phyloP scores from a whole-genome alignment of 2,888 invertebrate genomes.

The Pristionchus exspectatus region DNA sequence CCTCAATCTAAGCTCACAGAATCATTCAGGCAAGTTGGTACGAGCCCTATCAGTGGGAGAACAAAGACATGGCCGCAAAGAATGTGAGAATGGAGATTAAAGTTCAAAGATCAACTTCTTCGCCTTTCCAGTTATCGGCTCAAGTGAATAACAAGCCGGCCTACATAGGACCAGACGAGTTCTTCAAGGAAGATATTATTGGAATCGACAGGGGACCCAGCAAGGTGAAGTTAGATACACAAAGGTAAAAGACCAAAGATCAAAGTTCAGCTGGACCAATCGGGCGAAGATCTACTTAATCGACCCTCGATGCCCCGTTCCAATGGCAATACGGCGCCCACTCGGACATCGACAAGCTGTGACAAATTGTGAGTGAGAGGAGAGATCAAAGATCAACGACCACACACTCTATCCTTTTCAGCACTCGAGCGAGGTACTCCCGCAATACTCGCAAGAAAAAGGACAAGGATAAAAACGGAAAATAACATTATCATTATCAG shows the following conservation, averaged over 20 bases:
- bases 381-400: neutral
- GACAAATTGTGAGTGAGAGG: neutral
- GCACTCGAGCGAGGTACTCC: neutral
- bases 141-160: neutral
- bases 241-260: neutral
- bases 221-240: neutral
- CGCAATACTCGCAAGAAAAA: neutral
- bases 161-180: neutral
- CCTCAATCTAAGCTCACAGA: neutral
- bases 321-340: neutral
- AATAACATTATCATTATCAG: neutral
- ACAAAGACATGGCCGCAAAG: neutral
- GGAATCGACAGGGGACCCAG: neutral
- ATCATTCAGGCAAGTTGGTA: constrained; percentile 7
- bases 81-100: constrained; percentile 3
- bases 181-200: neutral
- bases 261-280: neutral
- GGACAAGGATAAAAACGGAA: neutral
- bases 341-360: neutral
- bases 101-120: constrained; percentile 5
- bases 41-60: constrained; percentile 36
- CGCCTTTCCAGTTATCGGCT: neutral
- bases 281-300: neutral
- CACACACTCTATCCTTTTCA: neutral
- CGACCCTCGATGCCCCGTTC: neutral